Evolutionary conservation across 2,888 invertebrate genomes (phyloP).

Genomic region (Dryobota labecula): DNA sequence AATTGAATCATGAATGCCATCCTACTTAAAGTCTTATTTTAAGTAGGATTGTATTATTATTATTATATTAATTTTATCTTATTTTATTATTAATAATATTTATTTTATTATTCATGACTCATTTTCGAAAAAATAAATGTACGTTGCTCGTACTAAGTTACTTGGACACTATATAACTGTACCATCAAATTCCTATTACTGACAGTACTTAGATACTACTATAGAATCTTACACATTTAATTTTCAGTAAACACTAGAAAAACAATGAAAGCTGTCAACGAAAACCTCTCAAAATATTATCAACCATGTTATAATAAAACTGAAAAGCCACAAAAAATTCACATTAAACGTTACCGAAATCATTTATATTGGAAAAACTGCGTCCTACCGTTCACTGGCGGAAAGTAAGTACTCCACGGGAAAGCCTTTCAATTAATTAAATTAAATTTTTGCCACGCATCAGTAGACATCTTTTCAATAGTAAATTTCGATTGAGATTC

Average conservation of each 20-base stretch:
- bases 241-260: not conserved
- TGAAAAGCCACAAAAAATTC: not conserved
- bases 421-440: slow-evolving; percentile 76
- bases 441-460: slow-evolving; percentile 73
- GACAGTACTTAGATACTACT: too few relatives aligned
- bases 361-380: slow-evolving; percentile 26
- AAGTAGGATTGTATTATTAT: too few relatives aligned
- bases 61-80: too few relatives aligned
- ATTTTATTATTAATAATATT: too few relatives aligned
- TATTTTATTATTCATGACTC: too few relatives aligned
- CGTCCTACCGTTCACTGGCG: slow-evolving; percentile 55
- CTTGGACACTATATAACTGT: not conserved
- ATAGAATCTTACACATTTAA: not conserved
- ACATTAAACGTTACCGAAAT: slow-evolving; percentile 4
- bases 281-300: not conserved
- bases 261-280: not conserved
- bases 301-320: not conserved
- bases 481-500: slow-evolving; percentile 61
- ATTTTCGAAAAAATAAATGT: not conserved
- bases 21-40: too few relatives aligned
- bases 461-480: slow-evolving; percentile 62
- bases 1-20: too few relatives aligned
- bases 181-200: not conserved
- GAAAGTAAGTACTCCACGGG: slow-evolving; percentile 52
- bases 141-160: not conserved